Evolutionary conservation across 2,113 vertebrate species (phyloP).

Genomic region (Cyanoramphus novaezelandiae): DNA sequence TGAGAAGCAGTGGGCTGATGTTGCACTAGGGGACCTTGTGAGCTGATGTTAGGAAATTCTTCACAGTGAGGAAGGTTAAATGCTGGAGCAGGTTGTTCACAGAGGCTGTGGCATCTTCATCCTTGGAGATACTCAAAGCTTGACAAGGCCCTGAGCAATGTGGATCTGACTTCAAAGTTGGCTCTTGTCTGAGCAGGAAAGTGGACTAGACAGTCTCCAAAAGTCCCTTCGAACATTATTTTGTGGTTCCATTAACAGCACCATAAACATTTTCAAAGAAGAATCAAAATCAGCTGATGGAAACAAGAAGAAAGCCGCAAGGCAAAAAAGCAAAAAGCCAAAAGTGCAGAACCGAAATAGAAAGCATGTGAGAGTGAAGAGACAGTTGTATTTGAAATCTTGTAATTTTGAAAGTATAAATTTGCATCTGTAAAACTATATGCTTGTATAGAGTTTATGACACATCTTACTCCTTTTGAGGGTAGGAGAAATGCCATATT

Average conservation of each 20-base stretch:
- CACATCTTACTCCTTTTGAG: neutral
- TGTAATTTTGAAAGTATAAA: neutral
- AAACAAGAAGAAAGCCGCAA: neutral
- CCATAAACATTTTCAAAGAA: neutral
- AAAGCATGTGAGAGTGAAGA: neutral
- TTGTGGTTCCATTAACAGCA: neutral
- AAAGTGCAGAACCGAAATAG: neutral
- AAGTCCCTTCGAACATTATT: neutral
- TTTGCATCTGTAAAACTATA: neutral
- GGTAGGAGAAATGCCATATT: neutral
- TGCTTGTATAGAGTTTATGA: neutral
- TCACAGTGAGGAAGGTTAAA: neutral
- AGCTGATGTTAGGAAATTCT: neutral
- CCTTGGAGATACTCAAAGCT: neutral
- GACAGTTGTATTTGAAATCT: neutral
- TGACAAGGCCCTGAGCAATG: neutral
- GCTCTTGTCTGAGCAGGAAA: neutral
- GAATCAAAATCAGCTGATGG: neutral
- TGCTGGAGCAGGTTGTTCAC: neutral
- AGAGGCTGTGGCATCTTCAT: neutral
- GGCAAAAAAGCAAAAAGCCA: neutral
- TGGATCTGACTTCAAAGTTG: neutral
- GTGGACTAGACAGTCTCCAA: neutral
- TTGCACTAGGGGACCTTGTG: neutral
- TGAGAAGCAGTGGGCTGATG: neutral